Base-by-base conservation (phyloP, 1,140 invertebrate species). In the Pentalonia nigronervosa region DNA sequence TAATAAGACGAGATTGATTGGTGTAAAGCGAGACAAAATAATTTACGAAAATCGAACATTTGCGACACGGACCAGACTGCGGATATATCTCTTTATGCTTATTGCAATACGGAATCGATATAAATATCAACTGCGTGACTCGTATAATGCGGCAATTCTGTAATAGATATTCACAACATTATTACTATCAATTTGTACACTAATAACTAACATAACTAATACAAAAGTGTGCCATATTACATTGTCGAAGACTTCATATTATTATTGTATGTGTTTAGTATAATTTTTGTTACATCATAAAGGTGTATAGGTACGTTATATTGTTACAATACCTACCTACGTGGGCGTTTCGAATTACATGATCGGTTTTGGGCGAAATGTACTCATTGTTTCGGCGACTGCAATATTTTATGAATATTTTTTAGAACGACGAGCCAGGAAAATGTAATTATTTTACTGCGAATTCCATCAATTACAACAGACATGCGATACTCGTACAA, bases 61-160 rank as follows among this genome's bases (percentile, higher is more conserved):
- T n/a, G 86, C 47, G 47, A 47, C 25, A 87, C 45, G 41, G 23
- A n/a, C 25, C 41, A 47, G 7, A 30, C 84, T 25, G 6, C 41
- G 45, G 41, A 84, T 84, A 45, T 84, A 84, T 41, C 23, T 76
- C n/a, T 76, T 25, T 41, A 84, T 84, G 36, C 83, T 41, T 48
- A 87, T 48, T 48, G 86, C 86, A n/a, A 87, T 84, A 84, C 23
- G 23, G 83, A 84, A 45, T 84, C 36, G 23, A 87, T 87, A 87
- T 87, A n/a, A 47, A 87, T 87, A 47, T 47, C 14, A 48, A 84
- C 41, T 41, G 41, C 83, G 23, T 84, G 83, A 84, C 34, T 83
- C 34, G 76, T 9, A 21, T 53, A 76, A 76, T 76, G 41, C 41
- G 60, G 30, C 60, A 76, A 34, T 76, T 76, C 60, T 76, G 60